A percentile compares a stretch with the other conserved stretches of the same genome.
These are phyloP conservation scores for Tokudaia tokunoshimensis DNA, from an alignment of 2,797 vertebrate species.

Conservation along the genomic window DNA sequence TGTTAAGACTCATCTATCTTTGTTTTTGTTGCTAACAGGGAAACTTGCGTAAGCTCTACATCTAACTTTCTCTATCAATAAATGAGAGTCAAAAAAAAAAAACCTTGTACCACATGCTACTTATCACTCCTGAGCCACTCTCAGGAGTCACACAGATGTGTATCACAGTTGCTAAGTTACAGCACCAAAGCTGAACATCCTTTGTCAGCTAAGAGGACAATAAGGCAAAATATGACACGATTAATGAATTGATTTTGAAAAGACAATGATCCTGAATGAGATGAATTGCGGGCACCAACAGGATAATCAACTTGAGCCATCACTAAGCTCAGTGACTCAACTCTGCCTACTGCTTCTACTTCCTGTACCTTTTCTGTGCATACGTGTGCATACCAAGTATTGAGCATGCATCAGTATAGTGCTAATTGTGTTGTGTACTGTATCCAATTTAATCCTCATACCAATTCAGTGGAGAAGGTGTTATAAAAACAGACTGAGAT, in stretches of 20 bases:
- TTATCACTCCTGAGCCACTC: conserved; percentile 14
- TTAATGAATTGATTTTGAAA: conserved; percentile 10
- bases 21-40: conserved; percentile 41
- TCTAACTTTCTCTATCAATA: conserved; percentile 26
- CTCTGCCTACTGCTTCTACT: neutral
- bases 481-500: neutral
- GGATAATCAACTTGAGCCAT: conserved; percentile 49
- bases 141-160: neutral
- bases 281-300: conserved; percentile 41
- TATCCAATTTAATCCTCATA: neutral
- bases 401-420: neutral
- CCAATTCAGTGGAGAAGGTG: neutral
- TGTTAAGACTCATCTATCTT: neutral
- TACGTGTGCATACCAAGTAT: no score
- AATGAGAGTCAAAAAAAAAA: conserved; percentile 27
- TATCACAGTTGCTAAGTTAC: neutral
- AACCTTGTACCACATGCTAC: neutral
- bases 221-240: neutral
- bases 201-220: conserved; percentile 48
- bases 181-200: neutral
- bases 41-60: neutral
- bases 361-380: neutral
- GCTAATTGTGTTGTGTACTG: neutral
- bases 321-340: conserved; percentile 14
- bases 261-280: neutral